Evolutionary conservation across 2,113 vertebrate species (phyloP), one percentile per base, ranked within the genome.

Genomic region (Xenopus tropicalis): DNA sequence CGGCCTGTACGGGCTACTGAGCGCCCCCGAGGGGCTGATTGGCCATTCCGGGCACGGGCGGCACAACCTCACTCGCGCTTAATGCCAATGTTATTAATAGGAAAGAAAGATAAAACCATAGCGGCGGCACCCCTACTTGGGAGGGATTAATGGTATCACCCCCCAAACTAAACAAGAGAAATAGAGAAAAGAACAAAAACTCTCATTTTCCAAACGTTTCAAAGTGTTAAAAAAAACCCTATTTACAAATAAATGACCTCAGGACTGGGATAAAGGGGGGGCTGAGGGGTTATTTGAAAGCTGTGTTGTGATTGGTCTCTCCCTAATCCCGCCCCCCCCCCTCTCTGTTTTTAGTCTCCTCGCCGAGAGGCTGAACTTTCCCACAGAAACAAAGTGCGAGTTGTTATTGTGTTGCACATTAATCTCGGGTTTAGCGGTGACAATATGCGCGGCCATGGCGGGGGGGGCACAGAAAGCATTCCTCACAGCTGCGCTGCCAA

Each of bases 11-110:
- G 81, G 67, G 74, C 82, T 59, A 73, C 85, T 84, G 77, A 88
- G 82, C 86, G 88, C 80, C 21, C 78, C 76, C 76, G 86, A 82
- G 81, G 43, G 13, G 88, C 91, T 91, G 87, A 90, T 88, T 79
- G 63, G 72, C 82, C 77, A 87, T 90, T 86, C 85, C 56, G 83
- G 83, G 69, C 86, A 82, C 88, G 71, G 88, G 88, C 85, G 86
- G 89, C 88, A 79, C 80, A 75, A 82, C 77, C 59, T 70, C 66
- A 16, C 80, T 71, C 78, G 69, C 70, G 76, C 79, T 73, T 74
- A n/a, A n/a, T n/a, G n/a, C n/a, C n/a, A n/a, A n/a, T n/a, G n/a
- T n/a, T n/a, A n/a, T n/a, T n/a, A n/a, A n/a, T n/a, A n/a, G n/a
- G n/a, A n/a, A n/a, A n/a, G n/a, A n/a, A n/a, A n/a, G n/a, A n/a